Evolutionary conservation across 2,797 vertebrate species (phyloP).

Genomic region (Ceyx erithaca): DNA sequence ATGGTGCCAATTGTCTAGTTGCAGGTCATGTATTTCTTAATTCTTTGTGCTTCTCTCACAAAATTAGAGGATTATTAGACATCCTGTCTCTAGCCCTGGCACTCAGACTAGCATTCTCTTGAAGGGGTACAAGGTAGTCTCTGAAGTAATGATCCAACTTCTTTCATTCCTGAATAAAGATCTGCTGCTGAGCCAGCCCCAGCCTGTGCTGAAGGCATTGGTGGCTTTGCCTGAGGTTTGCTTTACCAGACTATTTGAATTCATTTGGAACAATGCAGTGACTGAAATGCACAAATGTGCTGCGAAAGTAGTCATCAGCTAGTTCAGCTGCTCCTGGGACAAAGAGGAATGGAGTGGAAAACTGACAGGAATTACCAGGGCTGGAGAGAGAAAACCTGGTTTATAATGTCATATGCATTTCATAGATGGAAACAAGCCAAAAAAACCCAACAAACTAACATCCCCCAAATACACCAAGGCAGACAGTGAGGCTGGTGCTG

Average conservation of each 20-base stretch:
- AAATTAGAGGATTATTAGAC: conserved; percentile 10
- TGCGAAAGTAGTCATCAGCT: conserved; percentile 46
- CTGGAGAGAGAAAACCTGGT: neutral
- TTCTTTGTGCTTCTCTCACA: neutral
- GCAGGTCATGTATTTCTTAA: neutral
- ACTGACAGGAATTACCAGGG: neutral
- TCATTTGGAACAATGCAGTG: conserved; percentile 55
- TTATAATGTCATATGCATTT: neutral
- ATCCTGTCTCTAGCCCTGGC: neutral
- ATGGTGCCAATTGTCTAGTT: neutral
- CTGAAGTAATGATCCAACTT: neutral
- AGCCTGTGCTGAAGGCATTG: neutral
- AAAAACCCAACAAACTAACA: neutral
- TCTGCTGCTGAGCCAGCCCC: neutral
- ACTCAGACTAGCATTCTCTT: neutral
- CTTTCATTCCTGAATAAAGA: neutral
- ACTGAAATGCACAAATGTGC: conserved; percentile 57
- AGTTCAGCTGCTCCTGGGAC: conserved; percentile 65
- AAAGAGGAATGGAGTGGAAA: neutral
- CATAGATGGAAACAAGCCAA: neutral
- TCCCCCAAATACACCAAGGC: neutral
- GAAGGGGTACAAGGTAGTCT: neutral
- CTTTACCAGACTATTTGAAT: conserved; percentile 50
- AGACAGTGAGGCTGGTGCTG: neutral
- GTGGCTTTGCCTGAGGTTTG: neutral